Conservation (phyloP, 2,113 vertebrate genomes). For the Amblyornis subalaris region DNA sequence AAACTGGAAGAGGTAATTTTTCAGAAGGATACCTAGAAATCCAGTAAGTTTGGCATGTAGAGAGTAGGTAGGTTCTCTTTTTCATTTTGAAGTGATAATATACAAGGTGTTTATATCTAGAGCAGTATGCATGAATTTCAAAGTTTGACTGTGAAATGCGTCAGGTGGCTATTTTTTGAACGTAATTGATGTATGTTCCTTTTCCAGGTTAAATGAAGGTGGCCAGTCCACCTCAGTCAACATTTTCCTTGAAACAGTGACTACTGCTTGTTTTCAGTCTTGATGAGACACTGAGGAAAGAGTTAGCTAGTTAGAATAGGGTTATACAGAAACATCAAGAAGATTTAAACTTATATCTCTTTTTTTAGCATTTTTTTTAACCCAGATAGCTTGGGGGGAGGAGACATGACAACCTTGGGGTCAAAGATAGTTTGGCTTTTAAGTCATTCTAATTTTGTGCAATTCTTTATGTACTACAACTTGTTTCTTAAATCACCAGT, state of each 20-base stretch:
- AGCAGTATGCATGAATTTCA: neutral
- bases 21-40: neutral
- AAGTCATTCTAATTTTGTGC: neutral
- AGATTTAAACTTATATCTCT: fast-evolving
- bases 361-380: neutral
- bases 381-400: fast-evolving
- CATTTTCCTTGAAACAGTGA: neutral
- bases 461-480: neutral
- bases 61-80: neutral
- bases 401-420: fast-evolving
- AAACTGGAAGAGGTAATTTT: neutral
- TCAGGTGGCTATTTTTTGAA: neutral
- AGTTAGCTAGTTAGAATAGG: neutral
- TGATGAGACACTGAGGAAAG: neutral
- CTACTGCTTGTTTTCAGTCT: neutral
- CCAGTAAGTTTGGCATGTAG: neutral
- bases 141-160: neutral
- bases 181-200: neutral
- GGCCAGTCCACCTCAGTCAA: neutral
- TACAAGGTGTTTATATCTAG: neutral
- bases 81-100: neutral
- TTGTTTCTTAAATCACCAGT: neutral
- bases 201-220: neutral
- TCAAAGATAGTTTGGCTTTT: neutral
- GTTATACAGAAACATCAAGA: neutral